Percentiles rank a stretch among this genome's conserved stretches.
Evolutionary conservation across 2,888 invertebrate species (phyloP).

Genomic region (Zaprionus obscuricornis): DNA sequence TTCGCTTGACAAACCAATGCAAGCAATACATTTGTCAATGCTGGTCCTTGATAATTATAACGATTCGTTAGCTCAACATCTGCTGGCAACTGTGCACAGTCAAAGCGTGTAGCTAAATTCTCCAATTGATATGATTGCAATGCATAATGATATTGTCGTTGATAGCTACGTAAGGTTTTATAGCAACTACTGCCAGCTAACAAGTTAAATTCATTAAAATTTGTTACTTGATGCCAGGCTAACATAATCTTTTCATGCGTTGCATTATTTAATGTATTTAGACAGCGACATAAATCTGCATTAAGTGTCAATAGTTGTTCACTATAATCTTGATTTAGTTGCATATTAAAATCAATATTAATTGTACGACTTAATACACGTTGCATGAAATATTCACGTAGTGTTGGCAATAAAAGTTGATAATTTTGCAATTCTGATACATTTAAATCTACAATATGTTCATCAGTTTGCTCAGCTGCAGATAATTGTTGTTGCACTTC

Average conservation of each 20-base stretch:
- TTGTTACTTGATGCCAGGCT: constrained; percentile 49
- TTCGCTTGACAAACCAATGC: constrained; percentile 68
- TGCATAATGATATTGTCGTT: constrained; percentile 52
- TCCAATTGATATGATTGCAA: constrained; percentile 65
- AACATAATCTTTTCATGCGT: constrained; percentile 48
- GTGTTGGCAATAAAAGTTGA: constrained; percentile 32
- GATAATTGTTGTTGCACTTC: constrained; percentile 18
- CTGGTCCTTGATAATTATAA: constrained; percentile 74
- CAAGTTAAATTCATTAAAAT: constrained; percentile 30
- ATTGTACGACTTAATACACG: constrained; percentile 58
- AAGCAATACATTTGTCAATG: constrained; percentile 65
- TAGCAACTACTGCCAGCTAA: constrained; percentile 62
- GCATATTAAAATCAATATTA: constrained; percentile 36
- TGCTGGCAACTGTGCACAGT: constrained; percentile 40
- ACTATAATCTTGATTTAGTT: constrained; percentile 63
- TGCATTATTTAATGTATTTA: constrained; percentile 51
- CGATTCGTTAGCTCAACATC: constrained; percentile 61
- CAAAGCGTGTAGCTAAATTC: constrained; percentile 67
- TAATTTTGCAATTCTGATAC: constrained; percentile 12
- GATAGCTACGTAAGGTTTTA: constrained; percentile 71
- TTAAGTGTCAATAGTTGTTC: constrained; percentile 70
- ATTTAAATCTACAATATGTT: constrained; percentile 29
- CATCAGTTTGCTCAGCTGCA: constrained; percentile 9
- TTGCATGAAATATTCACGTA: constrained; percentile 74
- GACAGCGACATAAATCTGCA: constrained; percentile 58